phyloP scores from a whole-genome alignment of 2,797 vertebrate species.

The Periophthalmus magnuspinnatus region DNA sequence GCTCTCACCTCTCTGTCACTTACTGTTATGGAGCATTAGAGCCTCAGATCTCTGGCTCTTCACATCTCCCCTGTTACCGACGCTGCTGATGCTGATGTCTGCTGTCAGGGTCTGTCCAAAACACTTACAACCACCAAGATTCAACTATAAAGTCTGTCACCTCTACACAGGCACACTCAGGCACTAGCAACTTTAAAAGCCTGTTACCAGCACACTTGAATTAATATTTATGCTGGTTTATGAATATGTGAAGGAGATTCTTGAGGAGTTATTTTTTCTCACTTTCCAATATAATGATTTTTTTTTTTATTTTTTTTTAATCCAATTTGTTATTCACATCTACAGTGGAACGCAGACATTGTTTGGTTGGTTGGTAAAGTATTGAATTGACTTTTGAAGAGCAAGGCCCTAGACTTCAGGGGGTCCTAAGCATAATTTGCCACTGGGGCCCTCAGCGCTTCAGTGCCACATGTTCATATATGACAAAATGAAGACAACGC shows the following conservation, averaged over 20 bases:
- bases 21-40: slow-evolving; percentile 15
- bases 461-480: no score
- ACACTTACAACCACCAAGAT: slow-evolving; percentile 10
- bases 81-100: slow-evolving; percentile 23
- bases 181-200: slow-evolving; percentile 28
- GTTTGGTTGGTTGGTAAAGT: not conserved
- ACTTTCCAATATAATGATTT: not conserved
- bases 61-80: slow-evolving; percentile 11
- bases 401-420: no score
- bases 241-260: slow-evolving; percentile 24
- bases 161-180: slow-evolving; percentile 15
- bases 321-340: not conserved
- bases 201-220: slow-evolving; percentile 29
- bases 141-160: slow-evolving; percentile 9
- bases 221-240: slow-evolving; percentile 48
- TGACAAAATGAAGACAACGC: no score
- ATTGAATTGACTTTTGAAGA: not conserved
- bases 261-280: not conserved
- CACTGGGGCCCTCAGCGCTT: no score
- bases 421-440: no score
- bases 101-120: slow-evolving; percentile 35
- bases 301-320: no score
- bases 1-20: slow-evolving; percentile 21
- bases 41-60: not conserved
- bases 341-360: not conserved